Conservation (phyloP, 1,140 invertebrate genomes). For the Neodiprion pinetum region DNA sequence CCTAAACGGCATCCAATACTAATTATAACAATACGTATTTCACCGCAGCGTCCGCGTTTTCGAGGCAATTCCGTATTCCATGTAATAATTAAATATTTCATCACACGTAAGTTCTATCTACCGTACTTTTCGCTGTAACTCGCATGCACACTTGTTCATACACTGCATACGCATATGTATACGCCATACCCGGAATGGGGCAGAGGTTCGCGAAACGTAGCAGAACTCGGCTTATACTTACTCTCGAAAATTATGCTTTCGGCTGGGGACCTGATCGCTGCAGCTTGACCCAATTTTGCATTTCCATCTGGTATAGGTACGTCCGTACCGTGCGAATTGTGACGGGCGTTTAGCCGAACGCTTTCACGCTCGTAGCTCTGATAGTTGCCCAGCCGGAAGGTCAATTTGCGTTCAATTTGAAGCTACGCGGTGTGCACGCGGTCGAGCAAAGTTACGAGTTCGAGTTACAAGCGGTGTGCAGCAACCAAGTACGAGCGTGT, state of each 20-base stretch:
- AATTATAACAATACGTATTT: too few relatives aligned
- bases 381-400: background rate
- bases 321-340: background rate
- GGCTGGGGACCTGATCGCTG: background rate
- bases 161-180: background rate
- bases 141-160: background rate
- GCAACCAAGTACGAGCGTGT: background rate
- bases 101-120: too few relatives aligned
- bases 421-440: background rate
- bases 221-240: too few relatives aligned
- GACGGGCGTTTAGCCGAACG: background rate
- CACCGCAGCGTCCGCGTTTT: too few relatives aligned
- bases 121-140: too few relatives aligned
- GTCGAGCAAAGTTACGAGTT: background rate
- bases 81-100: too few relatives aligned
- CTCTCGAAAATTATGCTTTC: background rate
- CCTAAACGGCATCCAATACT: too few relatives aligned
- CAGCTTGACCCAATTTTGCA: background rate
- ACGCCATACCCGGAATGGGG: background rate
- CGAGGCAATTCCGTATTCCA: too few relatives aligned
- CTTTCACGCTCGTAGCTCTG: background rate
- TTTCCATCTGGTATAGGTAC: background rate
- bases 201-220: too few relatives aligned
- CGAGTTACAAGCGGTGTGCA: background rate
- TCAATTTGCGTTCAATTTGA: background rate